Evolutionary conservation across 2,888 invertebrate species (phyloP), one percentile per base, ranked within the genome.

Genomic region (Notocelia uddmanniana): DNA sequence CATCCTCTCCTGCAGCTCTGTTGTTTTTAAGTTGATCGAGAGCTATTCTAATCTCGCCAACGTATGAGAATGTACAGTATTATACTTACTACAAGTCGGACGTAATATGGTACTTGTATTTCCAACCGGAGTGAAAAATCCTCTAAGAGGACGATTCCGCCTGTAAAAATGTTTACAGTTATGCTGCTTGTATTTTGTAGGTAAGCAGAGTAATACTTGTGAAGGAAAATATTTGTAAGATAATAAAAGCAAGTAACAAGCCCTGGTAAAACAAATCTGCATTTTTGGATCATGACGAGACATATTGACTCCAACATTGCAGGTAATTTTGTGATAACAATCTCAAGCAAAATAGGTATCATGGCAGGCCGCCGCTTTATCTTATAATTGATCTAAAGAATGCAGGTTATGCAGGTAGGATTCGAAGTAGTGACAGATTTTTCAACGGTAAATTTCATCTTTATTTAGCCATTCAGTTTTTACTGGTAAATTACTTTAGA

Each of bases 281-380:
- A 10, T 59, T 26, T 37, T 60, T 60, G 26, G 26, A 52, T 26
- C 68, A 52, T 68, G 60, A 60, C 60, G 37, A 8, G 11, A 18
- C 41, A 52, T 54, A 60, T 60, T 26, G 18, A 21, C 48, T 52
- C 19, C 57, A 11, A 58, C 26, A 67, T 37, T 41, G 37, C 26
- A 68, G 68, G 60, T 37, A 54, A 68, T 68, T 60, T 68, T 18
- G 37, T 23, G 68, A 68, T 68, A 60, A 68, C 41, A 23, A 68
- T 68, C 68, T 68, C n/a, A 41, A 13, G 18, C 21, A 41, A 37
- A n/a, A 60, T 60, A 54, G 52, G 59, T 54, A 23, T 68, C 15
- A 60, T 48, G 41, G 23, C 11, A 45, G 41, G n/a, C 9, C n/a
- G n/a, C 9, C n/a, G 18, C 26, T 60, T 57, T 60, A 18, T 45